Base-by-base conservation (phyloP, 2,797 vertebrate genomes). In the Trachurus trachurus region DNA sequence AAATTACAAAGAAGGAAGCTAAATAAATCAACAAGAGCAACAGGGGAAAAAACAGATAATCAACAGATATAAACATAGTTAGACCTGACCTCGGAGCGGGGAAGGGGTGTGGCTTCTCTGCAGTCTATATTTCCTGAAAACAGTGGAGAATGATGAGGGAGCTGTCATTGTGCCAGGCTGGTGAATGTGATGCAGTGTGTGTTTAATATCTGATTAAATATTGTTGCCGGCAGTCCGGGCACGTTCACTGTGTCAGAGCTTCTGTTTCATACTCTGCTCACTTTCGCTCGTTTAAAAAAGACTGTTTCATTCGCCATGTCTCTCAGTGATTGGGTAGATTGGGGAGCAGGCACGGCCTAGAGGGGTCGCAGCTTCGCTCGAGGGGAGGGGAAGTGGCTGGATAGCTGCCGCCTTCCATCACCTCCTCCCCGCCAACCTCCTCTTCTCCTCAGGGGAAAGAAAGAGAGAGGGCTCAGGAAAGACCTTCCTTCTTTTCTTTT, bases 181-280 rank as follows among this genome's bases (percentile, higher is more conserved):
- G 65, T 63, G 69, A 71, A 85, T 74, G 84, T 88, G 87, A 87
- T 73, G 75, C 81, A 53, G 67, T 42, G 58, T 82, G 80, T 82
- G 65, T 84, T 85, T 94, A 92, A 92, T 93, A 84, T 87, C 53
- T 82, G 88, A 91, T 93, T 92, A 92, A 93, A 88, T 65, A 63
- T 87, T 49, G 11, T 42, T 52, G 67, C 78, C 87, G 62, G 87
- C 59, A 92, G 91, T 92, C 92, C 56, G 45, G 44, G 80, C 93
- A 94, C 91, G 81, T 93, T 77, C 71, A 10, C 63, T 37, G 34
- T 88, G 79, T 86, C 89, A 77, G 47, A 83, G 83, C 84, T 56
- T 21, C 78, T 12, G 21, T 88, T 89, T 89, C 74, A 85, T 76
- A 82, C 75, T 80, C 75, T 40, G 80, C 76, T 86, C 83, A 54